Percentiles rank a stretch among this genome's conserved stretches.
phyloP scores from a whole-genome alignment of 1,140 invertebrate species.

The Tribolium madens region DNA sequence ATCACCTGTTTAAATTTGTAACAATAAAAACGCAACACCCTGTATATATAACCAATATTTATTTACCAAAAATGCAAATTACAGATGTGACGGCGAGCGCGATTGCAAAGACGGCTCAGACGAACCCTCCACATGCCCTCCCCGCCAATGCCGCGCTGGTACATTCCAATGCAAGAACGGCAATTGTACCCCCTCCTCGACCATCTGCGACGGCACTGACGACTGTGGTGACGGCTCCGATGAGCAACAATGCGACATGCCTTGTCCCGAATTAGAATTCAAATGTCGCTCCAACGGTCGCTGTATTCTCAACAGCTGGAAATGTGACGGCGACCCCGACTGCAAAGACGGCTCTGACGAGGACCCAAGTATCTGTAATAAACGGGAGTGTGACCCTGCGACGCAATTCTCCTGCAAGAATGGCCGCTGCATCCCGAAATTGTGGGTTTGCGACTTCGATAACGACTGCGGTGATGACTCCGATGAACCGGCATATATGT shows the following conservation, averaged over 20 bases:
- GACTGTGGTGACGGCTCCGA: slow-evolving; percentile 90
- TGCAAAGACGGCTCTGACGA: slow-evolving; percentile 96
- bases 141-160: slow-evolving; percentile 83
- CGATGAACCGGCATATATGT: slow-evolving; percentile 93
- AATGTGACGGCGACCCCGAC: slow-evolving; percentile 94
- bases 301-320: slow-evolving; percentile 94
- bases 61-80: no score
- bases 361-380: slow-evolving; percentile 87
- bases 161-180: slow-evolving; percentile 95
- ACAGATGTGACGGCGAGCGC: slow-evolving; percentile 86
- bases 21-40: no score
- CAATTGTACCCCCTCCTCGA: slow-evolving; percentile 92
- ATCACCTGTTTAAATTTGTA: no score
- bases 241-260: slow-evolving; percentile 83
- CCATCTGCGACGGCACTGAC: slow-evolving; percentile 92
- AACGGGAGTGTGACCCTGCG: slow-evolving; percentile 82
- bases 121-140: slow-evolving; percentile 85
- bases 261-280: slow-evolving; percentile 93
- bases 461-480: slow-evolving; percentile 95
- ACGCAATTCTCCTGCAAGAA: slow-evolving; percentile 91
- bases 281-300: slow-evolving; percentile 83
- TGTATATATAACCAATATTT: no score
- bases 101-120: slow-evolving; percentile 94
- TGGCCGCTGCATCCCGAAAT: slow-evolving; percentile 93
- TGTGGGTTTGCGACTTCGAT: slow-evolving; percentile 97